phyloP scores from a whole-genome alignment of 2,113 vertebrate genomes.

The Gallinago jamesoni region DNA sequence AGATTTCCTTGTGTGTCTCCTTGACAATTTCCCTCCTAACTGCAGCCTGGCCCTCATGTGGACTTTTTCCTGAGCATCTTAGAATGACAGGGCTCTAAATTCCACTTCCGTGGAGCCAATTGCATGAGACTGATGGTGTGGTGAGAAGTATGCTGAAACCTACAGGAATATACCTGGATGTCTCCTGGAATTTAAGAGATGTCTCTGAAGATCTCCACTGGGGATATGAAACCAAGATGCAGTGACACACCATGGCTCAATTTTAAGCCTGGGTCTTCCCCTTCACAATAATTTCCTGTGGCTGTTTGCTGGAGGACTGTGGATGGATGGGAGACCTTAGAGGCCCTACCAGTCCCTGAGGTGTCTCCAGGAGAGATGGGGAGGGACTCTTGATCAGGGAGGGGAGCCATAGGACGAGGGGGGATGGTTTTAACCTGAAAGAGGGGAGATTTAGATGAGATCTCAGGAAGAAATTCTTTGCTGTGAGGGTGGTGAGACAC shows the following conservation, averaged over 20 bases:
- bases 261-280: neutral
- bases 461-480: no score
- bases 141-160: neutral
- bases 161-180: neutral
- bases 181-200: neutral
- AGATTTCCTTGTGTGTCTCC: neutral
- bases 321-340: no score
- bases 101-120: neutral
- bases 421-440: no score
- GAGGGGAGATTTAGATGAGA: no score
- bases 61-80: neutral
- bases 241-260: neutral
- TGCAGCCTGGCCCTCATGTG: rapidly evolving
- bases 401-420: no score
- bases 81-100: neutral
- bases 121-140: neutral
- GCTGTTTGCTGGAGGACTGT: neutral
- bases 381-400: no score
- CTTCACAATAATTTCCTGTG: neutral
- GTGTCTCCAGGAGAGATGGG: no score
- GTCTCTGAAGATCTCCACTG: neutral
- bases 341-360: no score
- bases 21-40: neutral
- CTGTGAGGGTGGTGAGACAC: no score
- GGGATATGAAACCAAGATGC: neutral